Evolutionary conservation across 2,888 invertebrate species (phyloP).

Genomic region (Mythimna loreyi): DNA sequence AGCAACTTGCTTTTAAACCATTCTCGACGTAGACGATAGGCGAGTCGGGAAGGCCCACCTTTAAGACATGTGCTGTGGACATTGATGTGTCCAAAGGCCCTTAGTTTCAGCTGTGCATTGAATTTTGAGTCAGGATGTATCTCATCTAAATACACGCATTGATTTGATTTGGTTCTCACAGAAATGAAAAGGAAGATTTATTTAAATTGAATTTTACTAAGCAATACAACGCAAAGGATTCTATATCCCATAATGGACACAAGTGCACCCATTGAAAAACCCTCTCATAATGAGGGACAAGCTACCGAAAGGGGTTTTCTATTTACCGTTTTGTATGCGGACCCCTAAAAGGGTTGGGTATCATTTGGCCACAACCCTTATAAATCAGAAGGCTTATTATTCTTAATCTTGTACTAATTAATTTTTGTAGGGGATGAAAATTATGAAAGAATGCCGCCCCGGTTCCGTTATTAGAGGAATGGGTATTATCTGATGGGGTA

Average conservation of each 20-base stretch:
- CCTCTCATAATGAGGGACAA: constrained; percentile 39
- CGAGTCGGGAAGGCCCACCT: too few species aligned
- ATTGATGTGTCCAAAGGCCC: too few species aligned
- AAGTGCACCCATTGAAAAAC: constrained; percentile 36
- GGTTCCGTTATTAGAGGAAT: constrained; percentile 41
- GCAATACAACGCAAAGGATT: not conserved
- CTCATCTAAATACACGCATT: too few species aligned
- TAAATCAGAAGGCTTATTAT: constrained; percentile 77
- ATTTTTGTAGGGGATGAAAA: constrained; percentile 72
- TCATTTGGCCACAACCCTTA: constrained; percentile 68
- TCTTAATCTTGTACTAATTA: constrained; percentile 78
- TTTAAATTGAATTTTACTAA: constrained; percentile 31
- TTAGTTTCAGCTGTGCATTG: too few species aligned
- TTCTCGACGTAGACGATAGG: too few species aligned
- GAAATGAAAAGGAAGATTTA: not conserved
- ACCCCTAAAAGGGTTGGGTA: constrained; percentile 69
- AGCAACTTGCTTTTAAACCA: too few species aligned
- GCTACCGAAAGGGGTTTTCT: constrained; percentile 52
- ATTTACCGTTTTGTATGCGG: constrained; percentile 41
- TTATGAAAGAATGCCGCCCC: constrained; percentile 62
- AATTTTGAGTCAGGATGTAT: too few species aligned
- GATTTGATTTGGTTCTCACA: too few species aligned
- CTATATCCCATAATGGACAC: constrained; percentile 8
- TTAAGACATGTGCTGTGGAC: too few species aligned
- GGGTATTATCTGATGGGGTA: constrained; percentile 32